These are phyloP conservation scores for Opisthograptis luteolata DNA, from an alignment of 2,888 invertebrate genomes.

Conservation along the genomic window DNA sequence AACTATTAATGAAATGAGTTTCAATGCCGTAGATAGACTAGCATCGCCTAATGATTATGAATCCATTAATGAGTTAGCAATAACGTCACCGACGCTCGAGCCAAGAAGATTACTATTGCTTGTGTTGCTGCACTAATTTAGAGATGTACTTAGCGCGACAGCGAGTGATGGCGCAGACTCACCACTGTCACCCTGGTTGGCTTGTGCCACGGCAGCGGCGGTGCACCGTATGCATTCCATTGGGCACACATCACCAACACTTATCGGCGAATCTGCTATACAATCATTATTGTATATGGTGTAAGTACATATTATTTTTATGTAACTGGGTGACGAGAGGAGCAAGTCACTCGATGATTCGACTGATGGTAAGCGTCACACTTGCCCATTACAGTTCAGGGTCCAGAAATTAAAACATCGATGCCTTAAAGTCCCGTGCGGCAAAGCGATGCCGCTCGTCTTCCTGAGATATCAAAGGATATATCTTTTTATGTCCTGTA, in stretches of 20 bases:
- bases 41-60: constrained; percentile 40
- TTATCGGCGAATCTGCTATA: constrained; percentile 60
- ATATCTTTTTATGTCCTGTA: too few species aligned
- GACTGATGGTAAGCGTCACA: too few species aligned
- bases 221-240: constrained; percentile 73
- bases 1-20: constrained; percentile 24
- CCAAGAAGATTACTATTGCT: constrained; percentile 21
- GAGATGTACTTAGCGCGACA: constrained; percentile 25
- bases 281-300: constrained; percentile 38
- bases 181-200: constrained; percentile 67
- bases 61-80: constrained; percentile 42
- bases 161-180: constrained; percentile 52
- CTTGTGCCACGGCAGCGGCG: constrained; percentile 66
- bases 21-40: constrained; percentile 32
- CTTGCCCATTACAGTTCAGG: too few species aligned
- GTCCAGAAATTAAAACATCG: too few species aligned
- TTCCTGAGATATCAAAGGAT: too few species aligned
- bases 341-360: too few species aligned
- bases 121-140: constrained; percentile 11
- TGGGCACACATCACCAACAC: constrained; percentile 63
- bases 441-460: too few species aligned
- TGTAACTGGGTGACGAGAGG: too few species aligned
- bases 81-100: constrained; percentile 35
- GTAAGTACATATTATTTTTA: too few species aligned
- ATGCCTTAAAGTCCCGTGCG: too few species aligned